Percentiles rank a stretch among this genome's conserved stretches.
Conservation (phyloP, 2,888 invertebrate genomes). For the Apamea monoglypha region DNA sequence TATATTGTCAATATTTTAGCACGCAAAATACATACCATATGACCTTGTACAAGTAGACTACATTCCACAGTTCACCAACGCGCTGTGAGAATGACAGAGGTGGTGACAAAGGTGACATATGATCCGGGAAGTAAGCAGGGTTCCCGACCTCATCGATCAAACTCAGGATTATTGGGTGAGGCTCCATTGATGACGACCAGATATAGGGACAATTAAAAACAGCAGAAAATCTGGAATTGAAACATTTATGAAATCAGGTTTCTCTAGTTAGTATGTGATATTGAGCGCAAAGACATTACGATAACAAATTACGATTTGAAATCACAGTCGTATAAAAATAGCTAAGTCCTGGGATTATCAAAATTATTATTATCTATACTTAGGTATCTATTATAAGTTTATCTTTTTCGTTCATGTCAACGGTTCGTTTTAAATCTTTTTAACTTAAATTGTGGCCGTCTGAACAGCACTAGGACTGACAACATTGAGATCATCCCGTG, state of each 20-base stretch:
- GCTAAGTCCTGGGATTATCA: not conserved
- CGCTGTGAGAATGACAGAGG: slow-evolving; percentile 71
- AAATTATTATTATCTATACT: not conserved
- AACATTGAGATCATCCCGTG: not conserved
- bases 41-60: slow-evolving; percentile 32
- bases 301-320: not conserved
- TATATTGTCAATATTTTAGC: not conserved
- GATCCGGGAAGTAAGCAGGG: slow-evolving; percentile 75
- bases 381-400: not conserved
- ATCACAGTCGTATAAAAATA: not conserved
- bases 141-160: slow-evolving; percentile 75
- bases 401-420: not conserved
- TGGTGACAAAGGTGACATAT: slow-evolving; percentile 55
- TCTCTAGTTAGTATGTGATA: too few species aligned
- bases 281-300: not conserved
- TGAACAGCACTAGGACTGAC: not conserved
- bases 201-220: slow-evolving; percentile 68
- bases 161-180: slow-evolving; percentile 67
- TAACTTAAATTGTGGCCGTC: not conserved
- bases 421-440: not conserved
- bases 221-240: slow-evolving; percentile 57
- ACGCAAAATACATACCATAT: slow-evolving; percentile 45
- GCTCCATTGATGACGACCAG: slow-evolving; percentile 74
- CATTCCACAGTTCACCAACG: slow-evolving; percentile 62
- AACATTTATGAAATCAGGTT: not conserved